A percentile compares a stretch with the other conserved stretches of the same genome.
These are phyloP conservation scores for Aurelia aurita complex sp. Pacific DNA, from an alignment of 30 jellyfish, hydroid and myxozoan genomes.

Conservation along the genomic window DNA sequence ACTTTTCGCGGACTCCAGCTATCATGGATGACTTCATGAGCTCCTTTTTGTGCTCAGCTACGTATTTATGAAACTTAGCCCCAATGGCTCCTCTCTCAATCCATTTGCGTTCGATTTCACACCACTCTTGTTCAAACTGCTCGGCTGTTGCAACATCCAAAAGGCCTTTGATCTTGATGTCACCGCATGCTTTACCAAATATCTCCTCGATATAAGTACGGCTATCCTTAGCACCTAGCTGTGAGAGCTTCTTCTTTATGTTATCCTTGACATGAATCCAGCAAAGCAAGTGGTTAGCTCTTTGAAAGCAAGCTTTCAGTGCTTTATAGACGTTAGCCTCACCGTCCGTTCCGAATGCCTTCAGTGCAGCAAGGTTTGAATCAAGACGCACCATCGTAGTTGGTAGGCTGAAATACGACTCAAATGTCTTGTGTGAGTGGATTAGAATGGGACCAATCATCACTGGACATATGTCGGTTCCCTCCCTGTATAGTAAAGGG, in stretches of 20 bases:
- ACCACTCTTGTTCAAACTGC: conserved; percentile 35
- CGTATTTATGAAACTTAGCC: conserved; percentile 16
- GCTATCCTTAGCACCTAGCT: neutral
- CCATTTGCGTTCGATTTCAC: conserved; percentile 17
- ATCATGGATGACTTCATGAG: conserved; percentile 36
- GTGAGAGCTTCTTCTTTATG: conserved; percentile 17
- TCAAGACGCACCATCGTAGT: conserved; percentile 29
- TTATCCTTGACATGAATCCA: conserved; percentile 59
- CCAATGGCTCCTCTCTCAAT: conserved; percentile 14
- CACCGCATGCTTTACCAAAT: conserved; percentile 17
- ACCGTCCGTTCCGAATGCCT: conserved; percentile 57
- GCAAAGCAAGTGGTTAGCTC: conserved; percentile 40
- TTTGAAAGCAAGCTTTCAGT: conserved; percentile 10
- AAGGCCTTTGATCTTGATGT: neutral
- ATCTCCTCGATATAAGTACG: conserved; percentile 18
- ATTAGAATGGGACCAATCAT: conserved; percentile 58
- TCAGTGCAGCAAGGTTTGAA: conserved; percentile 21
- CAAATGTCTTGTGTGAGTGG: conserved; percentile 54
- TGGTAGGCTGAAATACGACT: conserved; percentile 55
- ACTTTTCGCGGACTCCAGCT: conserved; percentile 8
- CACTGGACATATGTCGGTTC: conserved; percentile 23
- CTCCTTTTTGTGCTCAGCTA: conserved; percentile 13
- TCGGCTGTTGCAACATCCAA: conserved; percentile 23
- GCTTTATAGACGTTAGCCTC: conserved; percentile 17
- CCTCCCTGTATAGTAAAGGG: conserved; percentile 16